Evolutionary conservation across 2,888 invertebrate genomes (phyloP).

Genomic region (Leptothorax acervorum): DNA sequence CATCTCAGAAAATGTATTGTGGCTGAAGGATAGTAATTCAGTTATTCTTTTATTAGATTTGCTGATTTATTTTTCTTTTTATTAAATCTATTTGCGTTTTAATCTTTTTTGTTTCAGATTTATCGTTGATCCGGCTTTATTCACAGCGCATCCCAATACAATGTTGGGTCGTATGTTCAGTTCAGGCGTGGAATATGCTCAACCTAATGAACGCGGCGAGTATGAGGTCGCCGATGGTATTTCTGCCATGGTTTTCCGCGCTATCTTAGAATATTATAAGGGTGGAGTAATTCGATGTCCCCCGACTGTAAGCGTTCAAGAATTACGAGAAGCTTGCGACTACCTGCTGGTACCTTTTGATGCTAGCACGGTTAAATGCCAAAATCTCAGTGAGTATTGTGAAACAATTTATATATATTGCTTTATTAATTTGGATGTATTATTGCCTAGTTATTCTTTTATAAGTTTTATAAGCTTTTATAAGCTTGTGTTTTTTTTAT

Average conservation of each 20-base stretch:
- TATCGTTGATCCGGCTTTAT: slow-evolving; percentile 96
- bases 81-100: slow-evolving; percentile 1
- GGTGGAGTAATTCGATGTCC: slow-evolving; percentile 97
- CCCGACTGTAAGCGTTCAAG: slow-evolving; percentile 97
- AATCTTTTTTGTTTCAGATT: slow-evolving; percentile 86
- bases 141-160: slow-evolving; percentile 98
- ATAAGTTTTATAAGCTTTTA: background rate
- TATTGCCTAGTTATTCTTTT: background rate
- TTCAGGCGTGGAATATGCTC: slow-evolving; percentile 95
- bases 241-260: slow-evolving; percentile 97
- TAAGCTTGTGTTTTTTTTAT: background rate
- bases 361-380: slow-evolving; percentile 97
- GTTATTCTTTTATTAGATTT: background rate
- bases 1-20: background rate
- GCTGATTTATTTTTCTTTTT: background rate
- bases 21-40: background rate
- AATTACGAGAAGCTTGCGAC: slow-evolving; percentile 99
- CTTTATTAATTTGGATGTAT: background rate
- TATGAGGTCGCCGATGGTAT: slow-evolving; percentile 99
- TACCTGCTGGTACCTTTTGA: slow-evolving; percentile 99
- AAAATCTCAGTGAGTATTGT: slow-evolving; percentile 93
- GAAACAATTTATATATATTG: background rate
- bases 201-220: slow-evolving; percentile 98
- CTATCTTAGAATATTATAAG: slow-evolving; percentile 97
- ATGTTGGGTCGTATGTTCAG: slow-evolving; percentile 99